A percentile compares a stretch with the other conserved stretches of the same genome.
These are phyloP conservation scores for Paramormyrops kingsleyae DNA, from an alignment of 2,113 vertebrate genomes.

Conservation along the genomic window DNA sequence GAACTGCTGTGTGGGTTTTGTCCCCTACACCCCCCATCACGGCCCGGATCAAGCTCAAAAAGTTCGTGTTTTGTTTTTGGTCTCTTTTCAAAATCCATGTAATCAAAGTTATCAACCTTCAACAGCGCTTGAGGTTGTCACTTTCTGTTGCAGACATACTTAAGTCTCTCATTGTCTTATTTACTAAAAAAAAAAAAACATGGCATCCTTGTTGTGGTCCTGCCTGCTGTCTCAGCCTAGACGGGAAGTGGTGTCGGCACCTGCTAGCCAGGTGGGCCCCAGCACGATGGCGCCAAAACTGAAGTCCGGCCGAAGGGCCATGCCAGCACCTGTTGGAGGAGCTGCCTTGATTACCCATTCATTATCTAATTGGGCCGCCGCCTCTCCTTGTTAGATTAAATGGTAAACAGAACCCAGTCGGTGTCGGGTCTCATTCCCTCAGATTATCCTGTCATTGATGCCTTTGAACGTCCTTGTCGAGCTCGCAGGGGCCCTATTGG, in stretches of 20 bases:
- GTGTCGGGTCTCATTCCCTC: conserved; percentile 39
- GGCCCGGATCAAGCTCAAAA: neutral
- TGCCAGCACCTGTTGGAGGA: neutral
- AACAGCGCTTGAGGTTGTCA: neutral
- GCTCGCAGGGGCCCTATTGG: conserved; percentile 30
- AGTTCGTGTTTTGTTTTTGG: neutral
- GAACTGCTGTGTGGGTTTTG: neutral
- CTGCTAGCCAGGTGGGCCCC: neutral
- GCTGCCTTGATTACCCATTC: conserved; percentile 37
- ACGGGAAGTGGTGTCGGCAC: neutral
- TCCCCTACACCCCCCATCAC: neutral
- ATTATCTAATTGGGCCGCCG: conserved; percentile 40
- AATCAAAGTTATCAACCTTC: neutral
- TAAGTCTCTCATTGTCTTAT: neutral
- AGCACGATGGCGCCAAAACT: neutral
- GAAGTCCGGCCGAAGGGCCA: neutral
- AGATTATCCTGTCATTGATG: conserved; percentile 31
- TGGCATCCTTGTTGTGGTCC: neutral
- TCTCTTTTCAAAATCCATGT: neutral
- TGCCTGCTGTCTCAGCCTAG: neutral
- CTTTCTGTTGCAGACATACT: neutral
- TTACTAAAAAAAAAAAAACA: neutral
- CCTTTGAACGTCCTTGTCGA: conserved; percentile 33
- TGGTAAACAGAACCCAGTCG: conserved; percentile 52
- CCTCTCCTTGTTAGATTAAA: conserved; percentile 36